phyloP scores from a whole-genome alignment of 2,888 invertebrate genomes.

The Caenorhabditis sinica region DNA sequence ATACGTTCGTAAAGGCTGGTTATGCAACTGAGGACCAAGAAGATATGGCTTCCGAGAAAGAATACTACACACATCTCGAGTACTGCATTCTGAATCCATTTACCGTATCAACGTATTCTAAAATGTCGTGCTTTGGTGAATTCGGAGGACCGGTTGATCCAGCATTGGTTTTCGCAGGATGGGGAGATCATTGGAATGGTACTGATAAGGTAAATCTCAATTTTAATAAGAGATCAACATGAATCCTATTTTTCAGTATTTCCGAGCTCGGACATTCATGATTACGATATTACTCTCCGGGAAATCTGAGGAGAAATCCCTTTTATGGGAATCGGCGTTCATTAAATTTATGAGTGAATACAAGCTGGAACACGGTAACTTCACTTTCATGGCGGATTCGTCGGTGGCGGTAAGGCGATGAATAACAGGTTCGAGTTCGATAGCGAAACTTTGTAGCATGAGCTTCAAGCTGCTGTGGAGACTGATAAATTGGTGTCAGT shows the following conservation, averaged over 20 bases:
- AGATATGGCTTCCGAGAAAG: constrained; percentile 10
- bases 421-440: neutral
- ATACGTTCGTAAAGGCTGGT: constrained; percentile 3
- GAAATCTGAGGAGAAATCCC: neutral
- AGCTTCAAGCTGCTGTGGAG: constrained; percentile 42
- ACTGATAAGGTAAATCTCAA: constrained; percentile 1
- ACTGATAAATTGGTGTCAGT: constrained; percentile 54
- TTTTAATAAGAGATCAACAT: neutral
- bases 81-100: constrained; percentile 40
- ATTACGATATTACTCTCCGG: constrained; percentile 6
- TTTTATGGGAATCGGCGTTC: constrained; percentile 50
- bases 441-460: constrained; percentile 19
- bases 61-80: constrained; percentile 25
- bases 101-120: neutral
- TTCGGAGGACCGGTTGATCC: constrained; percentile 56
- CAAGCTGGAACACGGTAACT: neutral
- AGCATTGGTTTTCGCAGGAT: constrained; percentile 34
- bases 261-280: no score
- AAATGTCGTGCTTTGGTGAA: constrained; percentile 54
- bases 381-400: constrained; percentile 57
- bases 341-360: constrained; percentile 34
- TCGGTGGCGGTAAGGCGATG: constrained; percentile 36
- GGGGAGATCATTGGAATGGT: constrained; percentile 7
- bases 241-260: no score
- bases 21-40: constrained; percentile 8